Percentiles rank a stretch among this genome's conserved stretches.
These are phyloP conservation scores for Lutraria lutraria DNA, from an alignment of 2,888 invertebrate genomes.

Conservation along the genomic window DNA sequence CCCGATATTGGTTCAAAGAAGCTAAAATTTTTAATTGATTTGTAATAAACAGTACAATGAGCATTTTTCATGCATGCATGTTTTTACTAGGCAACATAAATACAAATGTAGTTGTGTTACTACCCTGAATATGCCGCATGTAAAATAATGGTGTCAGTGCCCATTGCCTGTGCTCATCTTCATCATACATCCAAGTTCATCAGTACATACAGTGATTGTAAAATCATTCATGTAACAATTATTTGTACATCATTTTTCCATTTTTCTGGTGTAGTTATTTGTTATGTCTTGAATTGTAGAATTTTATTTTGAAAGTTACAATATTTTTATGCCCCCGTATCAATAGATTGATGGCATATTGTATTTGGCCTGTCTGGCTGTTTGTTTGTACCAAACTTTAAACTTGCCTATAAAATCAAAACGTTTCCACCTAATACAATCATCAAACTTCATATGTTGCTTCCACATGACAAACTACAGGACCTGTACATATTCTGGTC, in stretches of 20 bases:
- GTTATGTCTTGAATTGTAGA: not conserved
- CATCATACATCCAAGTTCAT: conserved; percentile 15
- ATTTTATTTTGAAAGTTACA: not conserved
- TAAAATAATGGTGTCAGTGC: conserved; percentile 61
- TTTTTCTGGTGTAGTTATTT: not conserved
- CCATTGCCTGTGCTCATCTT: conserved; percentile 32
- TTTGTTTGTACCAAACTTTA: no score
- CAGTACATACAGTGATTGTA: conserved; percentile 12
- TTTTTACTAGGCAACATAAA: not conserved
- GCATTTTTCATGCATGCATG: conserved; percentile 3
- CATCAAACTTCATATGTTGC: no score
- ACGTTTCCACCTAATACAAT: no score
- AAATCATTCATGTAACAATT: not conserved
- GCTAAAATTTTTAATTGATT: no score
- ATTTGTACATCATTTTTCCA: not conserved
- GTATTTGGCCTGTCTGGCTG: no score
- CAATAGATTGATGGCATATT: no score
- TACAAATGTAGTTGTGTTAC: not conserved
- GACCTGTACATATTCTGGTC: no score
- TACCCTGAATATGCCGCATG: conserved; percentile 28
- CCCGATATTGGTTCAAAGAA: no score
- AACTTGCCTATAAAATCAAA: no score
- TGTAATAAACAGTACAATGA: not conserved
- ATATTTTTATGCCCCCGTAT: no score
- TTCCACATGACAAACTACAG: no score